phyloP scores from a whole-genome alignment of 2,888 invertebrate species.

The Galerucella nymphaeae region DNA sequence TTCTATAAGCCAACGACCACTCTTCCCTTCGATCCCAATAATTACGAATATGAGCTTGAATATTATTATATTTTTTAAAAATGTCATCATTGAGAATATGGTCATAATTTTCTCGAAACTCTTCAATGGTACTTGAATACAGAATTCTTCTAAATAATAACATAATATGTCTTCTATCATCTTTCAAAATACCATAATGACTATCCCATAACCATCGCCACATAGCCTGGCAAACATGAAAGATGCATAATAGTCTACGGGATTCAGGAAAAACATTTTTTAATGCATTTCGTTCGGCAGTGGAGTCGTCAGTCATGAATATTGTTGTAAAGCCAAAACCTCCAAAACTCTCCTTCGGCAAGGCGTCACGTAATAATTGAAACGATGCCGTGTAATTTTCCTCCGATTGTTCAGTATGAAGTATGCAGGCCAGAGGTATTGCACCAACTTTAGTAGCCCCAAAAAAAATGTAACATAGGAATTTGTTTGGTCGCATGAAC shows the following conservation, averaged over 20 bases:
- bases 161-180: conserved; percentile 3
- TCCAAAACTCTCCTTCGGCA: conserved; percentile 16
- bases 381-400: conserved; percentile 14
- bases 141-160: conserved; percentile 15
- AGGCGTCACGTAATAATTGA: conserved; percentile 16
- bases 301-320: conserved; percentile 17
- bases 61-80: conserved; percentile 12
- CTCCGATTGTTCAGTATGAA: conserved; percentile 14
- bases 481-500: conserved; percentile 18
- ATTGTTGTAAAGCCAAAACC: conserved; percentile 9
- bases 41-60: conserved; percentile 7
- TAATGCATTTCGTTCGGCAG: too few species aligned
- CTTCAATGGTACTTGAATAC: background rate
- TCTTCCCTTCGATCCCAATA: conserved; percentile 13
- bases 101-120: conserved; percentile 8
- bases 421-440: conserved; percentile 14
- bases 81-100: background rate
- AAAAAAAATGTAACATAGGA: background rate
- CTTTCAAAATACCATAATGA: background rate
- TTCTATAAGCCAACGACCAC: too few species aligned
- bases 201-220: too few species aligned
- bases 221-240: too few species aligned
- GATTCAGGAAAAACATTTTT: too few species aligned
- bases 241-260: too few species aligned
- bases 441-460: too few species aligned